Evolutionary conservation across 1,140 invertebrate genomes (phyloP).

Genomic region (Meloidogyne hapla): DNA sequence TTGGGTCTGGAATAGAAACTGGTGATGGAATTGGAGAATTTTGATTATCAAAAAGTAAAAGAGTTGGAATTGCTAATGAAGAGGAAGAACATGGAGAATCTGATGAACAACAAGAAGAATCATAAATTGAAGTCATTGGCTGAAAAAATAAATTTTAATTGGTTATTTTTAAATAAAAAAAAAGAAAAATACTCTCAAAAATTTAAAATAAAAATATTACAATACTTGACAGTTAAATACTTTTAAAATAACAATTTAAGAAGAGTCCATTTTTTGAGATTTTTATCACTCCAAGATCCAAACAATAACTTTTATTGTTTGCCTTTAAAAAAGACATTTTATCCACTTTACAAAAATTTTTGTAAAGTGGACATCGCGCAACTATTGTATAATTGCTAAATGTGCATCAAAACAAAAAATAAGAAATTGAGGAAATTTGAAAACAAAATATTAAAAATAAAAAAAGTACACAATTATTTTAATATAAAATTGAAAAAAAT

Average conservation of each 20-base stretch:
- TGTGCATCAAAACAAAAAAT: not conserved
- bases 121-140: slow-evolving; percentile 2
- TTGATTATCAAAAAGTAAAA: slow-evolving; percentile 1
- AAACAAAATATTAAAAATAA: not conserved
- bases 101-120: slow-evolving; percentile 5
- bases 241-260: not conserved
- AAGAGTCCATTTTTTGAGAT: not conserved
- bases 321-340: not conserved
- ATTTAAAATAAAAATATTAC: too few species aligned
- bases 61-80: not conserved
- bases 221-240: too few species aligned
- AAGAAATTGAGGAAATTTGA: too few species aligned
- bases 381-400: not conserved
- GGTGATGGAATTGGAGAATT: not conserved
- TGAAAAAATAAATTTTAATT: not conserved
- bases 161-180: too few species aligned
- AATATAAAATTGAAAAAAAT: not conserved
- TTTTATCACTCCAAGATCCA: not conserved
- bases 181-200: too few species aligned
- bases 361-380: not conserved
- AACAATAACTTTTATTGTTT: not conserved
- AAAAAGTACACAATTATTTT: not conserved
- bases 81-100: slow-evolving; percentile 13
- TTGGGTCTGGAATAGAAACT: not conserved
- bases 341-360: slow-evolving; percentile 1